phyloP scores from a whole-genome alignment of 2,113 vertebrate genomes.

The Circaetus gallicus region DNA sequence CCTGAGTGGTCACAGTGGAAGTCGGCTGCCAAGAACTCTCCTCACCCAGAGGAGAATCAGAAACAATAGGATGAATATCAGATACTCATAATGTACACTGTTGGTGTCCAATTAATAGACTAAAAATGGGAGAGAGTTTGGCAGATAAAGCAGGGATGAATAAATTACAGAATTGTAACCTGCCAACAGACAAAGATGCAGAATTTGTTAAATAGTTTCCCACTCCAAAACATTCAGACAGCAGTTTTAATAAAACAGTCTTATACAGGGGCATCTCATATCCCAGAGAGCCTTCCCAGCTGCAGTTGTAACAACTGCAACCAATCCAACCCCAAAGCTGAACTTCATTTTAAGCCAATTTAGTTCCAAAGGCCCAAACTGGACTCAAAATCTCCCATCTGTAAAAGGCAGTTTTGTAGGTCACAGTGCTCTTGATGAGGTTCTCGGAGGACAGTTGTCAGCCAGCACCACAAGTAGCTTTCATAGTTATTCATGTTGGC shows the following conservation, averaged over 20 bases:
- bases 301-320: neutral
- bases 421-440: neutral
- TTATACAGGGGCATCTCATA: neutral
- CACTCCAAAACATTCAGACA: neutral
- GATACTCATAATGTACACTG: neutral
- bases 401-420: neutral
- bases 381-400: neutral
- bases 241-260: neutral
- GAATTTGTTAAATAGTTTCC: neutral
- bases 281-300: neutral
- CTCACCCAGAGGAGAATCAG: slow-evolving; percentile 11
- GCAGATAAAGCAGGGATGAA: slow-evolving; percentile 32
- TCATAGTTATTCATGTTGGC: neutral
- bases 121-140: slow-evolving; percentile 25
- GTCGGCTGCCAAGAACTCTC: neutral
- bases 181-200: neutral
- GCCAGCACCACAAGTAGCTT: neutral
- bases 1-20: neutral
- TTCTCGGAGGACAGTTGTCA: neutral
- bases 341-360: neutral
- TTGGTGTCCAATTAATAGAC: slow-evolving; percentile 47
- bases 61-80: slow-evolving; percentile 17
- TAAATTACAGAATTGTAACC: slow-evolving; percentile 9
- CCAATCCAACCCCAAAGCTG: neutral
- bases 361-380: neutral